A percentile compares a stretch with the other conserved stretches of the same genome.
phyloP scores from a whole-genome alignment of 1,140 invertebrate species.

The Caerostris extrusa region DNA sequence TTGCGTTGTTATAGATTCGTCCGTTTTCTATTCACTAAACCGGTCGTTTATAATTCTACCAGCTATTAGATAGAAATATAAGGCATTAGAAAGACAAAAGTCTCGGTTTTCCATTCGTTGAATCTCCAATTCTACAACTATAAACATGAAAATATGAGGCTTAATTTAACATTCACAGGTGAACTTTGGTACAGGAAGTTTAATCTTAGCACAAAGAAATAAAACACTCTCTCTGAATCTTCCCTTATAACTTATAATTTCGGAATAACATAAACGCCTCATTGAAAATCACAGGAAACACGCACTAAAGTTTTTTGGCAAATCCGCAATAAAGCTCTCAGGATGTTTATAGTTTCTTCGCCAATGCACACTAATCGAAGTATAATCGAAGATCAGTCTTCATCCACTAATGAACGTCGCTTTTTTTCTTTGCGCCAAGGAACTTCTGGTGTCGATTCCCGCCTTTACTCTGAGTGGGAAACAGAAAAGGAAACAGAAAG shows the following conservation, averaged over 20 bases:
- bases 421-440: not conserved
- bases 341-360: slow-evolving; percentile 40
- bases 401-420: slow-evolving; percentile 27
- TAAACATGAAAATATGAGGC: too few species aligned
- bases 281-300: not conserved
- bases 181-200: not conserved
- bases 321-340: slow-evolving; percentile 33
- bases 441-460: slow-evolving; percentile 6
- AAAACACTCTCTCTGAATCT: not conserved
- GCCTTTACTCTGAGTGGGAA: not conserved
- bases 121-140: too few species aligned
- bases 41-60: too few species aligned
- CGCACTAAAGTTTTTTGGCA: not conserved
- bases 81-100: too few species aligned
- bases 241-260: not conserved
- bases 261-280: not conserved
- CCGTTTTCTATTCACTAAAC: too few species aligned
- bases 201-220: not conserved
- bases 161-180: not conserved
- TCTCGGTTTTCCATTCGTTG: too few species aligned
- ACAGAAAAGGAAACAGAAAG: not conserved
- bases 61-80: too few species aligned
- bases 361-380: slow-evolving; percentile 37
- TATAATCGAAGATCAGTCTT: too few species aligned
- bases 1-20: too few species aligned